Conservation (phyloP, 2,888 invertebrate species). For the Troides helena region DNA sequence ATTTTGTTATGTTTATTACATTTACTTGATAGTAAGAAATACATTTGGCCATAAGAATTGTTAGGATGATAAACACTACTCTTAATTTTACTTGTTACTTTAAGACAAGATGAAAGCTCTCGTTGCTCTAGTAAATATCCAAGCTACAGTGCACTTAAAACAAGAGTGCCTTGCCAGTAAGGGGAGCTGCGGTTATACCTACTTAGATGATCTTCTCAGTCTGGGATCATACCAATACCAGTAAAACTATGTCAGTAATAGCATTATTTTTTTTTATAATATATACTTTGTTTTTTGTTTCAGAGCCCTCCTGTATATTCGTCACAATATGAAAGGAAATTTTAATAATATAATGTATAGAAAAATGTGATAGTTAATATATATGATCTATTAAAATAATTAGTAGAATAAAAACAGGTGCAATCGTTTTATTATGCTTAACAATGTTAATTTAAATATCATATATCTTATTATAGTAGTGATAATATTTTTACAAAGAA, state of each 20-base stretch:
- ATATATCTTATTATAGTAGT: conserved; percentile 14
- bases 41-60: too few relatives aligned
- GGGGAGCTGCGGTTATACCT: too few relatives aligned
- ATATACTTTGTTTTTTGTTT: conserved; percentile 27
- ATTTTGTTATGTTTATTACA: too few relatives aligned
- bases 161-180: too few relatives aligned
- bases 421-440: conserved; percentile 26
- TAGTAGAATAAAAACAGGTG: conserved; percentile 19
- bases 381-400: conserved; percentile 23
- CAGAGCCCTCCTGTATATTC: conserved; percentile 40
- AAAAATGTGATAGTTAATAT: conserved; percentile 28
- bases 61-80: too few relatives aligned
- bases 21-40: too few relatives aligned
- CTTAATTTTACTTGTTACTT: too few relatives aligned
- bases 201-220: not conserved
- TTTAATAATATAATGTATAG: conserved; percentile 22
- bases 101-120: too few relatives aligned
- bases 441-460: conserved; percentile 6
- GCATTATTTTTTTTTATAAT: not conserved
- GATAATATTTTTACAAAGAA: conserved; percentile 27
- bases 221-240: not conserved
- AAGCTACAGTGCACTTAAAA: too few relatives aligned
- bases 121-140: too few relatives aligned
- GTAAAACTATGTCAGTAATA: not conserved
- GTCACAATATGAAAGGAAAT: conserved; percentile 12